These are phyloP conservation scores for Argyrosomus regius DNA, from an alignment of 2,797 vertebrate genomes.

Conservation along the genomic window DNA sequence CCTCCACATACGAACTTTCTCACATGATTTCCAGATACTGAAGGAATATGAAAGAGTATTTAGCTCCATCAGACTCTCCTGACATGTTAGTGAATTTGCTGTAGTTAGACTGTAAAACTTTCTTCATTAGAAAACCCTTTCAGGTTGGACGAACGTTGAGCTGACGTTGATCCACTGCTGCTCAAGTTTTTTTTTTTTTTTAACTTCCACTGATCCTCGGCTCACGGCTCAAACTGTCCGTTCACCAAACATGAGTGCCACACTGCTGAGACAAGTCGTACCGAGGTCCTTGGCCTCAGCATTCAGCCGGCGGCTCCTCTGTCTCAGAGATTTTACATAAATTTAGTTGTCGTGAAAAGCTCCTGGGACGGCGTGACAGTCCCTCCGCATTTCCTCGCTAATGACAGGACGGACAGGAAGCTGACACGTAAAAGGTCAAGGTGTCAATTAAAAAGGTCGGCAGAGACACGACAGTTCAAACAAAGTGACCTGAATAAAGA, in stretches of 20 bases:
- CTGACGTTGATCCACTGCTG: background rate
- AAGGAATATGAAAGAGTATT: no score
- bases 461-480: background rate
- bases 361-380: background rate
- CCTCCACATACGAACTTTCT: no score
- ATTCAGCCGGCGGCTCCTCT: background rate
- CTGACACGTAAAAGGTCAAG: conserved; percentile 5
- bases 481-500: background rate
- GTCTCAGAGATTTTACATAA: background rate
- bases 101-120: no score
- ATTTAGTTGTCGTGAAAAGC: background rate
- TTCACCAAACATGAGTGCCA: background rate
- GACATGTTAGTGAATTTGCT: no score
- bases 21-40: no score
- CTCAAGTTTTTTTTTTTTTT: background rate
- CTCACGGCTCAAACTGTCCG: background rate
- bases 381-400: background rate
- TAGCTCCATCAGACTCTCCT: no score
- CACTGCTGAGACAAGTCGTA: background rate
- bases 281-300: background rate
- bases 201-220: background rate
- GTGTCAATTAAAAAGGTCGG: conserved; percentile 2
- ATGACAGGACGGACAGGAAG: background rate
- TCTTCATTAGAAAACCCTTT: background rate
- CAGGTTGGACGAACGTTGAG: background rate